Evolutionary conservation across 92 coral and sea anemone genomes (phyloP), one percentile per base, ranked within the genome.

Genomic region (Parazoanthus atlanticus): DNA sequence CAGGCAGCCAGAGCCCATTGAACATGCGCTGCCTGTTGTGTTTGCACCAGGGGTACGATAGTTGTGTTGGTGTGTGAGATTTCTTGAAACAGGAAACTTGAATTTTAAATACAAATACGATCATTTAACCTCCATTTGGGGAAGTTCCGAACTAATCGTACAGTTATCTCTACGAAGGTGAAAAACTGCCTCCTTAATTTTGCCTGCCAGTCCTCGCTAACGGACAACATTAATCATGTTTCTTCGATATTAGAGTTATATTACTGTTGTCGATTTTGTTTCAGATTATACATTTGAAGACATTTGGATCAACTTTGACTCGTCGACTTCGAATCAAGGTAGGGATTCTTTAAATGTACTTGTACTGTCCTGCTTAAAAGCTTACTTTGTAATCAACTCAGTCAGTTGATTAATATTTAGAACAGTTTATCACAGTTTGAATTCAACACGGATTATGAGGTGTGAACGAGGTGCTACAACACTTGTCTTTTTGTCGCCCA

Each of bases 401-500:
- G 78, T 19, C 25, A 25, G 78, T 25, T 84, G 84, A 84, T 84
- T 41, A 84, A 84, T 84, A 84, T 84, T 84, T 84, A 84, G 87
- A 70, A 70, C 66, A 70, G 67, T 84, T 84, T 84, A 69, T 33
- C 87, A 43, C 87, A 84, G 87, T 84, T 84, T 69, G 78, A 70
- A 67, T 69, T 84, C 78, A 84, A 84, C 87, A 70, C 54, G 87
- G 64, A 84, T 84, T 84, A 84, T 31, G 56, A 84, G 87, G 87
- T 84, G 87, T 84, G 87, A 84, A 84, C 7, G 38, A 70, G 47
- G 79, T 70, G 87, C 38, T 38, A 69, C 30, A 21, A 70, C 41
- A 84, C 41, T 70, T 70, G 33, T 69, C 66, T 70, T 66, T 66
- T 84, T 84, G 36, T 84, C 28, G 21, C 66, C 25, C 43, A 84